Evolutionary conservation across 1,140 invertebrate species (phyloP).

Genomic region (Drosophila sucinea): DNA sequence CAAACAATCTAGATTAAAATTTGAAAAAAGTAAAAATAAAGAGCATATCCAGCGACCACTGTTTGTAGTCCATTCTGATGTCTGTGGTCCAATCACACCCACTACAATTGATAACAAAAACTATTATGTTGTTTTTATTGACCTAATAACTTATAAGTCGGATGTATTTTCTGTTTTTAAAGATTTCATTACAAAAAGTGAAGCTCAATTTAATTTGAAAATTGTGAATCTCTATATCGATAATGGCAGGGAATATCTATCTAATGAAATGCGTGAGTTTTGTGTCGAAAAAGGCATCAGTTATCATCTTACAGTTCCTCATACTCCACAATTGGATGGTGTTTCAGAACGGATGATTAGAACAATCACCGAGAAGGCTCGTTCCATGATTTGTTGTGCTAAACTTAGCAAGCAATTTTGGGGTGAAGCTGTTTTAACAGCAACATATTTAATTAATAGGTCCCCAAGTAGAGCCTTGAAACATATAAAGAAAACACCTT

Average conservation of each 20-base stretch:
- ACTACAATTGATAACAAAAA: conserved; percentile 13
- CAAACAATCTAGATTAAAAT: conserved; percentile 83
- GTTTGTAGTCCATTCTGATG: conserved; percentile 82
- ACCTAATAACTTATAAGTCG: too few species aligned
- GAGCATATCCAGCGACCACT: conserved; percentile 73
- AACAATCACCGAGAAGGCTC: conserved; percentile 83
- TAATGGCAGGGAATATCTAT: conserved; percentile 32
- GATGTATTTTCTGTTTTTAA: too few species aligned
- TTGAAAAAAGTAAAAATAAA: conserved; percentile 72
- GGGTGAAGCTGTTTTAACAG: conserved; percentile 5
- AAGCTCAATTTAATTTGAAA: conserved; percentile 71
- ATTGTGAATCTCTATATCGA: conserved; percentile 69
- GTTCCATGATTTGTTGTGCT: conserved; percentile 19
- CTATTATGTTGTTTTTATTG: conserved; percentile 1
- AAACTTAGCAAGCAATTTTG: background rate
- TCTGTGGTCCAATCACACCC: conserved; percentile 82
- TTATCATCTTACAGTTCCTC: conserved; percentile 73
- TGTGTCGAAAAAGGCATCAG: conserved; percentile 83
- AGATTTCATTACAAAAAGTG: conserved; percentile 1
- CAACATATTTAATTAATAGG: conserved; percentile 13
- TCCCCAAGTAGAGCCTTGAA: conserved; percentile 4
- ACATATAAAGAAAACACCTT: conserved; percentile 12
- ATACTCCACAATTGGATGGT: conserved; percentile 84
- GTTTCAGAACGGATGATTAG: conserved; percentile 84
- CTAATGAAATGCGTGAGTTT: conserved; percentile 72